These are phyloP conservation scores for Zeugodacus cucurbitae DNA, from an alignment of 1,140 invertebrate genomes.

Conservation along the genomic window DNA sequence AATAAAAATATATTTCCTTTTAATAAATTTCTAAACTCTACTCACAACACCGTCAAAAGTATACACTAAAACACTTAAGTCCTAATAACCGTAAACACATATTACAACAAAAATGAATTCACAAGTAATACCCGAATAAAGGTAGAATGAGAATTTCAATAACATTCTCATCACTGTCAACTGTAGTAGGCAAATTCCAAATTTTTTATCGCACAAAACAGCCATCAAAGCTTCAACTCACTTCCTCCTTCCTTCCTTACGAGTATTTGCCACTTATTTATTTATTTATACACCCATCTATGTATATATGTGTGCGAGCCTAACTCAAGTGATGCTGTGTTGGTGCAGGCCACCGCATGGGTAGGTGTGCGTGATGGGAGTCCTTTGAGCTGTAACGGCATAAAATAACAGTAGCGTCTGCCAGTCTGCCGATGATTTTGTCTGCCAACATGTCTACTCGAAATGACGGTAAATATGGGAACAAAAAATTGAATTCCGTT, in stretches of 20 bases:
- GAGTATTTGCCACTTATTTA: not conserved
- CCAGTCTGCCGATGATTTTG: not conserved
- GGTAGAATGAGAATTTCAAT: not conserved
- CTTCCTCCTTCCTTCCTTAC: not conserved
- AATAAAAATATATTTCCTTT: no score
- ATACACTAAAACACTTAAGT: no score
- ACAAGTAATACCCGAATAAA: not conserved
- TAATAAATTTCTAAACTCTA: no score
- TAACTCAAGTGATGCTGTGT: not conserved
- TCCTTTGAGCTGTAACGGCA: not conserved
- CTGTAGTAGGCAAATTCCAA: not conserved
- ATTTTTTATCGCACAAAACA: not conserved
- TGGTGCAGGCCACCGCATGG: not conserved
- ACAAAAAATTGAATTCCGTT: not conserved
- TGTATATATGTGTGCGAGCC: not conserved
- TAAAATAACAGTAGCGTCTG: not conserved
- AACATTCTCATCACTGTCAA: not conserved
- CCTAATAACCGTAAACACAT: no score
- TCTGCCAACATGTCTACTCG: constrained; percentile 6
- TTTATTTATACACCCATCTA: not conserved
- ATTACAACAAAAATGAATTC: no score
- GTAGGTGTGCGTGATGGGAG: not conserved
- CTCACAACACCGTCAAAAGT: no score
- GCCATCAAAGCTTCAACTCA: not conserved
- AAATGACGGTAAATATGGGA: not conserved